Evolutionary conservation across 2,888 invertebrate species (phyloP).

Genomic region (Lasioglossum marginatum): DNA sequence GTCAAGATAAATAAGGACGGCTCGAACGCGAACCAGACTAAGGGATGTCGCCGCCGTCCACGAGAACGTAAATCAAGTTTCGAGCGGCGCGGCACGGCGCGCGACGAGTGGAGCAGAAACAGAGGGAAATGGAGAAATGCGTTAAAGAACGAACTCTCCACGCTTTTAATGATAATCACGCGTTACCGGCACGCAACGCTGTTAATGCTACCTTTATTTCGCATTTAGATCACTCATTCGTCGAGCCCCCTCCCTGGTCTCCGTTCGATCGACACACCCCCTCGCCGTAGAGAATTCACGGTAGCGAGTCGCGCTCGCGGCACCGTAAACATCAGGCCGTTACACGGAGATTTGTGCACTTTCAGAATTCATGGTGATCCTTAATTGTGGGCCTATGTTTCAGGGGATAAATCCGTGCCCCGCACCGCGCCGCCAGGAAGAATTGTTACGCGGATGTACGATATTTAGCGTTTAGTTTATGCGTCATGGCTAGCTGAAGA

Average conservation of each 20-base stretch:
- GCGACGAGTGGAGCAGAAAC: not conserved
- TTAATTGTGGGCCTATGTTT: constrained; percentile 9
- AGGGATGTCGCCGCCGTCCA: constrained; percentile 29
- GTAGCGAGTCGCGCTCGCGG: not conserved
- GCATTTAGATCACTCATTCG: constrained; percentile 32
- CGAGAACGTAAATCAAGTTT: constrained; percentile 53
- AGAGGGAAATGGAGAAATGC: not conserved
- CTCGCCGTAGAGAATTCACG: constrained; percentile 7
- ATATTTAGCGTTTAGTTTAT: not conserved
- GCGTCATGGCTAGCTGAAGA: not conserved
- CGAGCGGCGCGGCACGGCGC: not conserved
- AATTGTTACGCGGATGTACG: not conserved
- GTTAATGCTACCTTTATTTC: constrained; percentile 31
- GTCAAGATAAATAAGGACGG: constrained; percentile 69
- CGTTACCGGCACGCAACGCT: constrained; percentile 1
- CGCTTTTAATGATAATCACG: constrained; percentile 29
- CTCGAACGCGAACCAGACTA: constrained; percentile 50
- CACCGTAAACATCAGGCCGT: constrained; percentile 10
- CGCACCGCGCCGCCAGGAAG: not conserved
- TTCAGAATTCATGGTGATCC: constrained; percentile 16
- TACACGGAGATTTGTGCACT: constrained; percentile 24
- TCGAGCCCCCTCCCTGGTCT: not conserved
- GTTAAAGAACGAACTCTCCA: constrained; percentile 27
- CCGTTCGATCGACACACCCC: constrained; percentile 4
- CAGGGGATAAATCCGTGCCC: not conserved